These are phyloP conservation scores for Ernsta delagoae DNA, from an alignment of 2,888 invertebrate genomes.

Conservation along the genomic window DNA sequence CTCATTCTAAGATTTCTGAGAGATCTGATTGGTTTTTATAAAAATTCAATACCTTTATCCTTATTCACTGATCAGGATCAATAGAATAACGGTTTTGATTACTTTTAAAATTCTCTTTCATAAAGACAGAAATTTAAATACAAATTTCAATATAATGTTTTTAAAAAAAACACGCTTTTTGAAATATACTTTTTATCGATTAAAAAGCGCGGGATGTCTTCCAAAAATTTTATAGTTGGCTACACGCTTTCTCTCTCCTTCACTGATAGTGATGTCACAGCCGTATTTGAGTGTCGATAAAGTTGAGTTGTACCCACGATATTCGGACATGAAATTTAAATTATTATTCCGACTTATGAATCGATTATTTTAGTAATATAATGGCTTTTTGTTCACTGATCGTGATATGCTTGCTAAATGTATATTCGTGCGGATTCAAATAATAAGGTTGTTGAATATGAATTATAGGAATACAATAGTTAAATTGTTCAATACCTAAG, in stretches of 20 bases:
- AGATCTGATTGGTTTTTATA: too few species aligned
- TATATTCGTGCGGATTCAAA: constrained; percentile 7
- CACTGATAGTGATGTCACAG: constrained; percentile 33
- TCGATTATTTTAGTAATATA: constrained; percentile 30
- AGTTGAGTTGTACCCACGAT: constrained; percentile 34
- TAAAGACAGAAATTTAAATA: too few species aligned
- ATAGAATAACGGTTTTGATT: too few species aligned
- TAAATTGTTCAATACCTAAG: neutral
- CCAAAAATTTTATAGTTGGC: neutral
- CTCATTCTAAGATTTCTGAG: too few species aligned
- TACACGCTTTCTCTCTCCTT: constrained; percentile 34
- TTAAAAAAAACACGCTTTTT: too few species aligned
- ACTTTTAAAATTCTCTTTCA: too few species aligned
- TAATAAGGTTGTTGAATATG: constrained; percentile 11
- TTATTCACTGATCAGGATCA: too few species aligned
- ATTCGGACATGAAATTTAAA: constrained; percentile 19
- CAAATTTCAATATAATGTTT: too few species aligned
- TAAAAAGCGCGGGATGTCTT: neutral
- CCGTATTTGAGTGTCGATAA: constrained; percentile 34
- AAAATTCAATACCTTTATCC: too few species aligned
- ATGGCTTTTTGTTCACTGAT: neutral
- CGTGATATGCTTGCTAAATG: constrained; percentile 20
- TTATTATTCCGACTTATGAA: constrained; percentile 27
- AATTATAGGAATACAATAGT: constrained; percentile 24
- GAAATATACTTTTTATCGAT: too few species aligned